Evolutionary conservation across 2,888 invertebrate species (phyloP).

Genomic region (Chymomyza procnemis): DNA sequence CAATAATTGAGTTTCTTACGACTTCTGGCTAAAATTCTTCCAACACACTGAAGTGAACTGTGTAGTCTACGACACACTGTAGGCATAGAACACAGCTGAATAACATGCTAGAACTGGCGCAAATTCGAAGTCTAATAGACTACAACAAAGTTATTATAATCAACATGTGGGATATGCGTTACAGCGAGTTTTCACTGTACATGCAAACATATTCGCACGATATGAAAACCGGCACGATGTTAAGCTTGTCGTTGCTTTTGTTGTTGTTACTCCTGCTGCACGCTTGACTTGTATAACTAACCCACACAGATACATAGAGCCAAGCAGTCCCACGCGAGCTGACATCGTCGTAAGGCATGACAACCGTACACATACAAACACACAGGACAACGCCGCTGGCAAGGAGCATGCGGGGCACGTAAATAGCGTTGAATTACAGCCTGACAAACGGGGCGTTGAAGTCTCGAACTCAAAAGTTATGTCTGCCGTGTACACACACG

Average conservation of each 20-base stretch:
- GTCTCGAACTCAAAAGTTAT: conserved; percentile 69
- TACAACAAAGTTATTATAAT: too few relatives aligned
- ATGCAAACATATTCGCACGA: neutral
- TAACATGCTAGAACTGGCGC: too few relatives aligned
- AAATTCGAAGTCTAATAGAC: too few relatives aligned
- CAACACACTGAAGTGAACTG: too few relatives aligned
- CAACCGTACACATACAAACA: conserved; percentile 7
- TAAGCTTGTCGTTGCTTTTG: conserved; percentile 33
- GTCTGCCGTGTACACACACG: conserved; percentile 34
- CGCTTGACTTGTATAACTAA: conserved; percentile 51
- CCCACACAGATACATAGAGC: neutral
- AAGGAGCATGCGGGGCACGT: conserved; percentile 49
- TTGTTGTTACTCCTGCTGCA: conserved; percentile 41
- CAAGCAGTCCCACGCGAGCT: conserved; percentile 19
- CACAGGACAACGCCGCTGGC: conserved; percentile 18
- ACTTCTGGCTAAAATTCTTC: too few relatives aligned
- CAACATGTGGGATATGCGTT: too few relatives aligned
- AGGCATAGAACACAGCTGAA: too few relatives aligned
- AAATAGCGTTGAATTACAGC: conserved; percentile 70
- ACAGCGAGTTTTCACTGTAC: neutral
- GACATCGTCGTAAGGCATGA: neutral
- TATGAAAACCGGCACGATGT: conserved; percentile 26
- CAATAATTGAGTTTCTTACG: too few relatives aligned
- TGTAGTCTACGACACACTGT: too few relatives aligned
- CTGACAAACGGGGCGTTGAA: conserved; percentile 71